A percentile compares a stretch with the other conserved stretches of the same genome.
Evolutionary conservation across 2,888 invertebrate species (phyloP).

Genomic region (Caenorhabditis sp.): DNA sequence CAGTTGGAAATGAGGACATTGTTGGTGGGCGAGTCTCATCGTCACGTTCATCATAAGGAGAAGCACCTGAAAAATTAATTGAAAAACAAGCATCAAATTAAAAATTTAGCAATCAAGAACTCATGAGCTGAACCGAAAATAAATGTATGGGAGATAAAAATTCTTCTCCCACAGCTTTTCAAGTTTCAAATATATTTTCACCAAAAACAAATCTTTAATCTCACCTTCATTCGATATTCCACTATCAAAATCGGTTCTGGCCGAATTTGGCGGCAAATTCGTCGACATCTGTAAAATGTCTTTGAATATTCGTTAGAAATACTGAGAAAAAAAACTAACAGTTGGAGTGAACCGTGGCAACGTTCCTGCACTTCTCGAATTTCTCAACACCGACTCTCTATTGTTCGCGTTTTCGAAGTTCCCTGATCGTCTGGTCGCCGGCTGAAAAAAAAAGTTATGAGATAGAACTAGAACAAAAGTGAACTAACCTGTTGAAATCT

Average conservation of each 20-base stretch:
- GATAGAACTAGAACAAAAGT: too few relatives aligned
- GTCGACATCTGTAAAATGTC: constrained; percentile 9
- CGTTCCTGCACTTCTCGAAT: neutral
- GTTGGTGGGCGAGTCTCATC: constrained; percentile 36
- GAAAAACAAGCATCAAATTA: too few relatives aligned
- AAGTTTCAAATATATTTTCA: too few relatives aligned
- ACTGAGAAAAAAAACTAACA: constrained; percentile 3
- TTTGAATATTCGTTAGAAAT: neutral
- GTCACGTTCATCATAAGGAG: neutral
- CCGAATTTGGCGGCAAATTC: constrained; percentile 6
- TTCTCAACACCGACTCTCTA: neutral
- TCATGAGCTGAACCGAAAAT: too few relatives aligned
- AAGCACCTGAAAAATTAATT: neutral
- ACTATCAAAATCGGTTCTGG: constrained; percentile 27
- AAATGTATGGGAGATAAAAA: too few relatives aligned
- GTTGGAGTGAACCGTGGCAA: constrained; percentile 28
- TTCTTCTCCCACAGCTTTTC: too few relatives aligned
- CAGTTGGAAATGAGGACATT: constrained; percentile 25
- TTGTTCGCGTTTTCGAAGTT: neutral
- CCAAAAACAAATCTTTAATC: neutral
- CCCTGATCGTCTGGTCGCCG: neutral
- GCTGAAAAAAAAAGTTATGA: neutral
- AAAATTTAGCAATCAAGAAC: too few relatives aligned
- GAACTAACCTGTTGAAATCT: constrained; percentile 16
- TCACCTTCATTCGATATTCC: constrained; percentile 25